Conservation (phyloP, 2,797 vertebrate genomes). For the Clarias platycephalus region DNA sequence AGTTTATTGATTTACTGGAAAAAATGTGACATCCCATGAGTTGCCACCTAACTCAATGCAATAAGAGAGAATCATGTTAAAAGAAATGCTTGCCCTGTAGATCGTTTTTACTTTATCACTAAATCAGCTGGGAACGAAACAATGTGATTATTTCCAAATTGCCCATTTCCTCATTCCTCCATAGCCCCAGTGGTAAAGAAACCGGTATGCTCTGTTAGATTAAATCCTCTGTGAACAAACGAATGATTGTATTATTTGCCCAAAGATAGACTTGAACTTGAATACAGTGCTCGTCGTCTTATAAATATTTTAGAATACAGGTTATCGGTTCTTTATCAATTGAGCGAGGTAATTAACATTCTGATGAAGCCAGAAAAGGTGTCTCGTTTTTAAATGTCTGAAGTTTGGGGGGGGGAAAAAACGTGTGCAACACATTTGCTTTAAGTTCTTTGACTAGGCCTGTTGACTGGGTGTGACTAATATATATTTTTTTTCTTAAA, state of each 20-base stretch:
- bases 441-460: background rate
- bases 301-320: background rate
- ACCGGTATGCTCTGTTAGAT: constrained; percentile 15
- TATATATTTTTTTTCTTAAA: no score
- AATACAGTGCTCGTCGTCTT: background rate
- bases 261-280: background rate
- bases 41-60: background rate
- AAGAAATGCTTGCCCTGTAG: background rate
- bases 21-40: background rate
- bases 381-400: background rate
- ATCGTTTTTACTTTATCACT: constrained; percentile 32
- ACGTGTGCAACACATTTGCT: background rate
- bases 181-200: constrained; percentile 17
- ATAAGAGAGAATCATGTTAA: background rate
- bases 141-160: constrained; percentile 46
- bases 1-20: background rate
- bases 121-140: constrained; percentile 33
- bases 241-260: background rate
- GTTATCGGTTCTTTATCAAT: background rate
- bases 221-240: background rate
- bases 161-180: constrained; percentile 47
- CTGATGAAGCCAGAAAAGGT: background rate
- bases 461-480: background rate
- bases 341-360: background rate
- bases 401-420: background rate